These are phyloP conservation scores for Chaetophractus vellerosus DNA, from an alignment of 2,797 vertebrate species.

Conservation along the genomic window DNA sequence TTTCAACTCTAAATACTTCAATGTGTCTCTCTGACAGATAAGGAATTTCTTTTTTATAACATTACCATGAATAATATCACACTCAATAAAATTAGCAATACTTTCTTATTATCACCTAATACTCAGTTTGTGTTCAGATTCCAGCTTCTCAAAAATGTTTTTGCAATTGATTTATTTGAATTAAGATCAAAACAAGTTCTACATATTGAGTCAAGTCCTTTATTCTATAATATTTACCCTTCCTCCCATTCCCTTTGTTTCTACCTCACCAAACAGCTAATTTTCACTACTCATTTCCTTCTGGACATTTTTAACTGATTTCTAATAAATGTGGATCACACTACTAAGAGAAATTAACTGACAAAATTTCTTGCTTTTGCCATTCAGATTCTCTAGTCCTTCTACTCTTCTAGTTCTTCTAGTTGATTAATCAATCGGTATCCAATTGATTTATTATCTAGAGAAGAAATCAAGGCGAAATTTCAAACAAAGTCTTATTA, in stretches of 20 bases:
- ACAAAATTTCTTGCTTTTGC: neutral
- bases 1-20: constrained; percentile 42
- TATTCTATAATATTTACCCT: neutral
- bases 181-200: neutral
- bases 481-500: neutral
- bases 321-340: neutral
- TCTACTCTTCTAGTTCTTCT: neutral
- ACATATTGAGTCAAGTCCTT: neutral
- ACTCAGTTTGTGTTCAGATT: neutral
- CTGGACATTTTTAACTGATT: neutral
- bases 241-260: neutral
- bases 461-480: constrained; percentile 17
- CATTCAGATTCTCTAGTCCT: neutral
- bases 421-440: neutral
- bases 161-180: neutral
- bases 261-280: neutral
- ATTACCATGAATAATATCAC: neutral
- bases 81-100: neutral
- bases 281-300: constrained; percentile 29
- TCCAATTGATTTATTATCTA: neutral
- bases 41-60: neutral
- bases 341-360: neutral
- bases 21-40: constrained; percentile 12
- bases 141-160: neutral
- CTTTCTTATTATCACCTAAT: too few species aligned